Base-by-base conservation (phyloP, 35 echinoderm and acorn worm species). In the Stichopus chloronotus region DNA sequence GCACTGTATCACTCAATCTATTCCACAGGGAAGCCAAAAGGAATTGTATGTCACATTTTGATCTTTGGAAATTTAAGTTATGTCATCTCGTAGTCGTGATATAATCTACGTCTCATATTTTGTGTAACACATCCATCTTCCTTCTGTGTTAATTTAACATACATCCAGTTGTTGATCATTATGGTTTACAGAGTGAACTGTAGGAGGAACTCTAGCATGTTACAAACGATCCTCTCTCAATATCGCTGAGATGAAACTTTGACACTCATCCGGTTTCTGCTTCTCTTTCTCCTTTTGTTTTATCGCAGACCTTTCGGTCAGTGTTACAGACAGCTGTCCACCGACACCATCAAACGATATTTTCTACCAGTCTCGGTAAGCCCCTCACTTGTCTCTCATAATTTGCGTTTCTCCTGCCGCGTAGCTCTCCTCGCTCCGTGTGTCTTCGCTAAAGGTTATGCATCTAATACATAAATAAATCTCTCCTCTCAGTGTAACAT, bases 301-400 rank as follows among this genome's bases (percentile, higher is more conserved):
- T 78, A 78, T 78, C 86, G 19, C 90, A 96, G 95, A 86, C 95
- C 95, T 25, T 96, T 96, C 58, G 95, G 95, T 83, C 95, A 96
- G 68, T 96, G 95, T 63, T 96, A 96, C 76, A 90, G 90, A 57
- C 95, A 96, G 56, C 85, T 96, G 21, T 94, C 95, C 76, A 83
- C 95, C 19, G 93, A 94, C 71, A 96, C 95, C 9, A 92, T 96
- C 30, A 96, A 92, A 88, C 59, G 93, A 24, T 96, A 94, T 20
- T 96, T 96, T 65, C 90, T 96, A 21, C 95, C 95, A 5, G 87
- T 89, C 24, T 65, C 87, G 58, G 87, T 89, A 22, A 89, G 87
- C 60, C 20, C 43, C n/a, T 25, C 52, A 17, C 16, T 72, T 24
- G 69, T 74, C 69, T 74, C 11, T n/a, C 6, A 7, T 0, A n/a